Conservation (phyloP, 2,888 invertebrate genomes). For the Melinaea menophilus region DNA sequence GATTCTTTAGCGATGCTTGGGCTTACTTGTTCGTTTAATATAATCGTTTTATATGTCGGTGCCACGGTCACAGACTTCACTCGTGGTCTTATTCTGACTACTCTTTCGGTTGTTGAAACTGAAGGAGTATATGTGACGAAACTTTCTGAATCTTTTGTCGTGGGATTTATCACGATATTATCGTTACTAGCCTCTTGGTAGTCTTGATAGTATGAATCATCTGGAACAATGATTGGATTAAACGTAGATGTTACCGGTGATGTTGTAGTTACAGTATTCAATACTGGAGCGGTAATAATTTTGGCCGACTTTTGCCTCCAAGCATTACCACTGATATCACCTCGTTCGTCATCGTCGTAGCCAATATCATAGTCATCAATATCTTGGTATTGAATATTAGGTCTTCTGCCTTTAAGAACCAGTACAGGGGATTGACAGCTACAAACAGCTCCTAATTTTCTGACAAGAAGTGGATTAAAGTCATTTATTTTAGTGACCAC, state of each 20-base stretch:
- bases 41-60: conserved; percentile 64
- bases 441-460: conserved; percentile 85
- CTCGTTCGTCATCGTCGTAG: conserved; percentile 51
- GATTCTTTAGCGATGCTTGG: conserved; percentile 42
- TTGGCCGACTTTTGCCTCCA: conserved; percentile 51
- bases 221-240: conserved; percentile 72
- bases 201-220: conserved; percentile 71
- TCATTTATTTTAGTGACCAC: conserved; percentile 84
- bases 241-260: conserved; percentile 58
- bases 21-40: conserved; percentile 58
- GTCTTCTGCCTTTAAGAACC: conserved; percentile 69
- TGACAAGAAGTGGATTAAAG: conserved; percentile 82
- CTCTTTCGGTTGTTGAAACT: conserved; percentile 53
- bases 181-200: conserved; percentile 53
- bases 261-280: conserved; percentile 43
- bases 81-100: conserved; percentile 55
- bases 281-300: conserved; percentile 36
- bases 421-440: conserved; percentile 81
- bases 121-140: conserved; percentile 56
- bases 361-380: conserved; percentile 53
- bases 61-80: conserved; percentile 63
- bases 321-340: conserved; percentile 49
- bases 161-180: conserved; percentile 48
- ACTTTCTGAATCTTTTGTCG: conserved; percentile 45
- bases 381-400: conserved; percentile 47